These are phyloP conservation scores for Hexactinellida sp. DNA, from an alignment of 37 sponge, comb jelly and placozoan genomes.

Conservation along the genomic window DNA sequence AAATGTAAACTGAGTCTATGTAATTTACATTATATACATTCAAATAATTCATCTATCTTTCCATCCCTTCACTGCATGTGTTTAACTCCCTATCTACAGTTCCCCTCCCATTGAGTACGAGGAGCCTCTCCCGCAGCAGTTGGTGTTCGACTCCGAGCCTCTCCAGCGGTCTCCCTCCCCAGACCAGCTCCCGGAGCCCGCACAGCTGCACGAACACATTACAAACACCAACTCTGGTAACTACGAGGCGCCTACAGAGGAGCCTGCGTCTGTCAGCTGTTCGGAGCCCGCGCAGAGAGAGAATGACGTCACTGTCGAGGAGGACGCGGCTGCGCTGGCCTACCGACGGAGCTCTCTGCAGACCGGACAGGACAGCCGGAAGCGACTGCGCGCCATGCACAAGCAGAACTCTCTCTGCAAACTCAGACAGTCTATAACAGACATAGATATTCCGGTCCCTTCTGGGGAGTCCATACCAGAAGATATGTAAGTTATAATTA, in stretches of 20 bases:
- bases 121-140: neutral
- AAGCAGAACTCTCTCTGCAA: neutral
- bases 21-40: too few relatives aligned
- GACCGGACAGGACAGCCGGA: neutral
- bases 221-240: neutral
- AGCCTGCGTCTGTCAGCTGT: neutral
- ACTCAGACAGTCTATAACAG: neutral
- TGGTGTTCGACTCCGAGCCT: neutral
- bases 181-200: neutral
- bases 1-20: too few relatives aligned
- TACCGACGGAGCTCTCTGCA: neutral
- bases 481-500: neutral
- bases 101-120: too few relatives aligned
- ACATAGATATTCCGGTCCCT: neutral
- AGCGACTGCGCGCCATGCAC: neutral
- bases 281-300: neutral
- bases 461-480: neutral
- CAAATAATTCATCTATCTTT: neutral
- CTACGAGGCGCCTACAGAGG: neutral
- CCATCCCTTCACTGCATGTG: neutral
- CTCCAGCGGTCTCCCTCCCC: constrained; percentile 4
- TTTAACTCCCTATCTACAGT: too few relatives aligned
- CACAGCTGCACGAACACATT: neutral
- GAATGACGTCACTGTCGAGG: neutral
- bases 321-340: neutral